Evolutionary conservation across 2,113 vertebrate genomes (phyloP), one percentile per base, ranked within the genome.

Genomic region (Orycteropus afer): DNA sequence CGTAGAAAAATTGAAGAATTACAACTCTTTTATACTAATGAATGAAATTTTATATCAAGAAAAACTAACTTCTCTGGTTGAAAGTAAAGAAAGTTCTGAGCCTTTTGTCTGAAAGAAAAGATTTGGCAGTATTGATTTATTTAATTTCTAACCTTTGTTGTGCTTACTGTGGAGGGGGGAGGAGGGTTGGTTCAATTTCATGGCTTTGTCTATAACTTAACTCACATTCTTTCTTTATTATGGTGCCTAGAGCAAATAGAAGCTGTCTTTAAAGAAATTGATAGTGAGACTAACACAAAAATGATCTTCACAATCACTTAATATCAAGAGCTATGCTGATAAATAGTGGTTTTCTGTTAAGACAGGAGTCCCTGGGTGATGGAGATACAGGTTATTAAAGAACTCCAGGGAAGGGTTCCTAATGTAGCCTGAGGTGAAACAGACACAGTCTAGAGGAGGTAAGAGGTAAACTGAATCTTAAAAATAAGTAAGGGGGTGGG

Each of bases 1-100:
- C 47, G 27, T 86, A 73, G 40, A 88, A 65, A 79, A 96, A 78
- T 14, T 89, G 55, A 86, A 77, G 40, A 65, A 81, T 51, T 37
- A 40, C 55, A 95, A 45, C 2, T 82, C 34, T 53, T 1, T 83
- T 87, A 27, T 29, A 80, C 32, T 86, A 61, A 77, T 4, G 15
- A 73, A 40, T 78, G 15, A 61, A 63, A 2, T 55, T 65, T 93
- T 91, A 91, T 80, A 25, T 71, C 23, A 32, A 37, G 45, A 65
- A 83, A 86, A 86, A 59, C 27, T n/a, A 80, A 67, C 47, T 73
- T 81, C 20, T 77, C 63, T 80, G 37, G 1, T 18, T 77, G 23
- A 65, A 81, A 94, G 65, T 87, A 10, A 69, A 81, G 69, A 77
- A 57, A 7, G 29, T 59, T n/a, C 34, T 90, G 9, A 87, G 6